These are phyloP conservation scores for Hypanus sabinus DNA, from an alignment of 2,113 vertebrate genomes.

Conservation along the genomic window DNA sequence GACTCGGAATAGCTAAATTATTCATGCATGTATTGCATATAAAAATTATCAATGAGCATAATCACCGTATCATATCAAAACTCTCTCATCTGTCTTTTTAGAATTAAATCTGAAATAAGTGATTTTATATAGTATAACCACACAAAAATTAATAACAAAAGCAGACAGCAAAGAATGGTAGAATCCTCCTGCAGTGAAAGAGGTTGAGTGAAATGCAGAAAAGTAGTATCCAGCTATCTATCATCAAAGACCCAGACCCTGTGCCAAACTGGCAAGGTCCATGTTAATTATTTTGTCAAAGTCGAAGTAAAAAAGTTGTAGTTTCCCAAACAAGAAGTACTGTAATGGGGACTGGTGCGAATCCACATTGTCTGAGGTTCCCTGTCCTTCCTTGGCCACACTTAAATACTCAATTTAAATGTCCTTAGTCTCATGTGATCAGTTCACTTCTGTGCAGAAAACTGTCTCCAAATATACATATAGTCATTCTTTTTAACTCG, in stretches of 20 bases:
- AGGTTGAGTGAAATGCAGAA: neutral
- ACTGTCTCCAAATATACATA: neutral
- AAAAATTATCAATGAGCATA: neutral
- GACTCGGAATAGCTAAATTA: neutral
- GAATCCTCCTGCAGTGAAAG: neutral
- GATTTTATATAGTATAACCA: neutral
- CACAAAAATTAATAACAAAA: neutral
- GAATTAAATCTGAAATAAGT: neutral
- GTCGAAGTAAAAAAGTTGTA: too few relatives aligned
- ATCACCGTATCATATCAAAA: conserved; percentile 17
- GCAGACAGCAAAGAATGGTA: neutral
- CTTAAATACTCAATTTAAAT: neutral
- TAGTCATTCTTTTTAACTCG: neutral
- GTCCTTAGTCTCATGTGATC: neutral
- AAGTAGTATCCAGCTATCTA: neutral
- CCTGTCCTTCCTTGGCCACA: neutral
- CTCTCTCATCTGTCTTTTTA: neutral
- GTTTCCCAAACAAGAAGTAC: neutral
- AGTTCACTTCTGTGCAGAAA: too few relatives aligned
- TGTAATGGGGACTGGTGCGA: neutral
- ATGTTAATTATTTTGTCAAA: neutral
- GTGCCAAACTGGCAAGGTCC: neutral
- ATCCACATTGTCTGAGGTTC: neutral
- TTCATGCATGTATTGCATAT: neutral
- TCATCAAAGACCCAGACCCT: neutral